Evolutionary conservation across 64 coral and sea anemone species (phyloP).

Genomic region (Catalaphyllia jardinei): DNA sequence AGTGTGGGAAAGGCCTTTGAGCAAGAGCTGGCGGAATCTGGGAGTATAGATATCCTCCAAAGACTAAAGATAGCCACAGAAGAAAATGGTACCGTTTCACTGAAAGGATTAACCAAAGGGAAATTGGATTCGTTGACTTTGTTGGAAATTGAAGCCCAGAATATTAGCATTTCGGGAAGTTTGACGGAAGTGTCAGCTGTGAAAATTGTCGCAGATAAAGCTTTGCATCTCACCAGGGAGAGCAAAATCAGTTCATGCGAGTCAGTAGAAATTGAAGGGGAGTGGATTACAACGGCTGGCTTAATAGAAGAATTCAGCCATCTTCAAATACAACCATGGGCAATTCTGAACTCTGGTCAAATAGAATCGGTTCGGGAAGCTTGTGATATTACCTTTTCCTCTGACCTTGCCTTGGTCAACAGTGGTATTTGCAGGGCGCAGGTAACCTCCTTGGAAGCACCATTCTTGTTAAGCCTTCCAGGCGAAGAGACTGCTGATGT

Average conservation of each 20-base stretch:
- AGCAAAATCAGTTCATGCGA: slow-evolving; percentile 56
- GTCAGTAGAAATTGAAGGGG: slow-evolving; percentile 60
- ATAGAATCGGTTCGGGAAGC: slow-evolving; percentile 42
- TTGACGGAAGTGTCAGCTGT: slow-evolving; percentile 27
- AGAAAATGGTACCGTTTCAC: too few species aligned
- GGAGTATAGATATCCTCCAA: too few species aligned
- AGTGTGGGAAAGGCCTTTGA: too few species aligned
- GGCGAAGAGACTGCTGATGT: slow-evolving; percentile 48
- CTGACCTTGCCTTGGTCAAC: slow-evolving; percentile 59
- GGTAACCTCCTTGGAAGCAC: slow-evolving; percentile 51
- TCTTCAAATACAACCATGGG: slow-evolving; percentile 67
- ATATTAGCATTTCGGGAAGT: too few species aligned
- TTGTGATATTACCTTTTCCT: slow-evolving; percentile 34
- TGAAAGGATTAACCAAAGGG: too few species aligned
- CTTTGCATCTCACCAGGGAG: slow-evolving; percentile 34
- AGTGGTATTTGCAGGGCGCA: slow-evolving; percentile 61
- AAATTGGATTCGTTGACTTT: too few species aligned
- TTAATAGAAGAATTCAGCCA: slow-evolving; percentile 34
- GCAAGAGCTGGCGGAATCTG: too few species aligned
- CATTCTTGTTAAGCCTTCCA: slow-evolving; percentile 58
- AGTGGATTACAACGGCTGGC: slow-evolving; percentile 65
- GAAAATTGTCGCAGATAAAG: slow-evolving; percentile 32
- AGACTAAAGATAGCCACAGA: too few species aligned
- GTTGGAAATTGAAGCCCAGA: too few species aligned
- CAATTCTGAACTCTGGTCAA: slow-evolving; percentile 64